Percentiles rank a stretch among this genome's conserved stretches.
Evolutionary conservation across 2,797 vertebrate species (phyloP).

Genomic region (Sebastolobus altivelis): DNA sequence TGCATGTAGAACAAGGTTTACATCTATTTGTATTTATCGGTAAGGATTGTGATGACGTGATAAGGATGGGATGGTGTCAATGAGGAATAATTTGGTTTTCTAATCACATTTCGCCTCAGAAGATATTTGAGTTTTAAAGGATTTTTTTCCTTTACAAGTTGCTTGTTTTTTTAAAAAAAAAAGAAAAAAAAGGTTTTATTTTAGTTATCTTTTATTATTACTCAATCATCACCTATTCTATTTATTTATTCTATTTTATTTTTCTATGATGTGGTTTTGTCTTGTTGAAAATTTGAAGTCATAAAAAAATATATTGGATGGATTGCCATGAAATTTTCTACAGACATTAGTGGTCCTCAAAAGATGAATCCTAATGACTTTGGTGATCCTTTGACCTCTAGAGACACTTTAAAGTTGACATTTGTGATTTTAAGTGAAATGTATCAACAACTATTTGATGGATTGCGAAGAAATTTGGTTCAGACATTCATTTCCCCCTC

Average conservation of each 20-base stretch:
- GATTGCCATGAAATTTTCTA: neutral
- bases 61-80: neutral
- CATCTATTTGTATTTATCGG: slow-evolving; percentile 7
- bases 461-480: too few relatives aligned
- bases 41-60: neutral
- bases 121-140: neutral
- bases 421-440: too few relatives aligned
- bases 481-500: too few relatives aligned
- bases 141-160: neutral
- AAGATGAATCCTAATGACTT: too few relatives aligned
- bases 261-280: neutral
- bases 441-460: too few relatives aligned
- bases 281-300: neutral
- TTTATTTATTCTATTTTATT: too few relatives aligned
- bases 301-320: neutral
- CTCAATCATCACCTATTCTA: too few relatives aligned
- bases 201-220: too few relatives aligned
- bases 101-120: neutral
- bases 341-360: too few relatives aligned
- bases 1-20: slow-evolving; percentile 22
- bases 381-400: too few relatives aligned
- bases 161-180: neutral
- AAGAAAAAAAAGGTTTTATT: too few relatives aligned
- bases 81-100: neutral
- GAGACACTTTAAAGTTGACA: too few relatives aligned